These are phyloP conservation scores for Brachypterus glaber DNA, from an alignment of 2,888 invertebrate genomes.

Conservation along the genomic window DNA sequence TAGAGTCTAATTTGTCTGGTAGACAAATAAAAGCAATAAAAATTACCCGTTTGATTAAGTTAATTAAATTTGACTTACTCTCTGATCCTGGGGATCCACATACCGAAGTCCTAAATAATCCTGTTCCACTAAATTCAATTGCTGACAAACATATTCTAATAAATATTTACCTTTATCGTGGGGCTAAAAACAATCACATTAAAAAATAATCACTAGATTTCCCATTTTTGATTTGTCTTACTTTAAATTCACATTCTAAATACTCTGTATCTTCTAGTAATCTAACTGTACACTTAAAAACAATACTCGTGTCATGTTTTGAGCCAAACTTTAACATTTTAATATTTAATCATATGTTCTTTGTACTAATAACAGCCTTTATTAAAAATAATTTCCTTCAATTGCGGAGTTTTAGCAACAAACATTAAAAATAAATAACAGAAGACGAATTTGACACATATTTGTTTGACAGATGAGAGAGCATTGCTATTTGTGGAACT, in stretches of 20 bases:
- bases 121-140: constrained; percentile 82
- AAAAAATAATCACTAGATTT: constrained; percentile 11
- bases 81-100: constrained; percentile 79
- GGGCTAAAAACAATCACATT: constrained; percentile 50
- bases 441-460: constrained; percentile 19
- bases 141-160: constrained; percentile 82
- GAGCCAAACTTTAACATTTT: constrained; percentile 42
- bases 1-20: constrained; percentile 2
- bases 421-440: constrained; percentile 18
- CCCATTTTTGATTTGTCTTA: too few relatives aligned
- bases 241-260: constrained; percentile 88
- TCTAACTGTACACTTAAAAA: constrained; percentile 80
- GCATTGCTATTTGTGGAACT: too few relatives aligned
- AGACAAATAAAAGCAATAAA: constrained; percentile 6
- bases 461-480: too few relatives aligned
- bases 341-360: constrained; percentile 18
- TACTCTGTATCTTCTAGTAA: constrained; percentile 85
- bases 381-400: constrained; percentile 5
- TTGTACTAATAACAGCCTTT: constrained; percentile 10
- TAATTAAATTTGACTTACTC: constrained; percentile 48
- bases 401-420: constrained; percentile 12
- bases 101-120: constrained; percentile 92
- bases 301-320: constrained; percentile 66
- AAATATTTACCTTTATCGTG: constrained; percentile 84
- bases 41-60: constrained; percentile 9